Evolutionary conservation across 2,888 invertebrate genomes (phyloP).

Genomic region (Lottia gigantea): DNA sequence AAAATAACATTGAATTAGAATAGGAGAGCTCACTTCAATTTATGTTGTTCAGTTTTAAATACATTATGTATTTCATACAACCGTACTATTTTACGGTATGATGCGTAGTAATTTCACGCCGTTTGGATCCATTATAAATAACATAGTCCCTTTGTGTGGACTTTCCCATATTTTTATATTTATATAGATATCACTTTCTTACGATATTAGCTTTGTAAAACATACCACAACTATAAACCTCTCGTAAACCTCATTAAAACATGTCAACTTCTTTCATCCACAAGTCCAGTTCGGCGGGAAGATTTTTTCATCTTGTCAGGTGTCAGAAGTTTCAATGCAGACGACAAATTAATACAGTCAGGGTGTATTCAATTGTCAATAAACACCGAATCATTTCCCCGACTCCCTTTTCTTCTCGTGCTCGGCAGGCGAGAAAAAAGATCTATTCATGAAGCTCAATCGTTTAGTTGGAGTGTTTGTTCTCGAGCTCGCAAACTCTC

Average conservation of each 20-base stretch:
- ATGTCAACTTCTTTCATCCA: conserved; percentile 9
- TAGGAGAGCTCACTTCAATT: no score
- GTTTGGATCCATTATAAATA: not conserved
- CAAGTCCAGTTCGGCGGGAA: conserved; percentile 13
- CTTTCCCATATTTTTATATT: not conserved
- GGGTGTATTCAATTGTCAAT: conserved; percentile 22
- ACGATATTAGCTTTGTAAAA: conserved; percentile 5
- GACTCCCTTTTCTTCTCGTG: conserved; percentile 7
- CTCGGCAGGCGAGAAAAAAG: conserved; percentile 9
- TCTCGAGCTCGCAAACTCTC: conserved; percentile 10
- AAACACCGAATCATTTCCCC: conserved; percentile 21
- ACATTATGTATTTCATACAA: no score
- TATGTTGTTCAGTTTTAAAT: no score
- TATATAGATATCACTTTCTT: conserved; percentile 6
- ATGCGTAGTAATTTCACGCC: conserved; percentile 10
- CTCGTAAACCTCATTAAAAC: conserved; percentile 15
- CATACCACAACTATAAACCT: conserved; percentile 14
- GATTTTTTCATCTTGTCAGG: conserved; percentile 22
- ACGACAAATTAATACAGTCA: conserved; percentile 25
- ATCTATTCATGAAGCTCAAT: conserved; percentile 13
- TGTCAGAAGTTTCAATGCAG: conserved; percentile 18
- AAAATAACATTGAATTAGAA: no score
- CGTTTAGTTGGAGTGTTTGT: conserved; percentile 15
- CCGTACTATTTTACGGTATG: not conserved
- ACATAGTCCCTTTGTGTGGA: not conserved